These are phyloP conservation scores for Melanogrammus aeglefinus DNA, from an alignment of 2,797 vertebrate genomes.

Conservation along the genomic window DNA sequence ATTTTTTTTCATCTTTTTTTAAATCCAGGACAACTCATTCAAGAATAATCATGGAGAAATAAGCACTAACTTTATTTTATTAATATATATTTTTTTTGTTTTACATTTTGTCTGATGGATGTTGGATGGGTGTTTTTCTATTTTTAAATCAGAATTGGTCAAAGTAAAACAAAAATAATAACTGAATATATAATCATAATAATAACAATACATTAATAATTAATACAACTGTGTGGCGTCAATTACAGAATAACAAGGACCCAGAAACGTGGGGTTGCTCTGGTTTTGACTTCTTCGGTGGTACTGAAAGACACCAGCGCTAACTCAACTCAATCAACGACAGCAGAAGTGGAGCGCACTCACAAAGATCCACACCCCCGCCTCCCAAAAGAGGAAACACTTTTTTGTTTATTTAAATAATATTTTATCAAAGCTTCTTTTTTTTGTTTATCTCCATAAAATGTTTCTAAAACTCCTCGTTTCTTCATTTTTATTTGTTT, in stretches of 20 bases:
- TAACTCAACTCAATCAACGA: slow-evolving; percentile 77
- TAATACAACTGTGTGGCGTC: slow-evolving; percentile 76
- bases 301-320: slow-evolving; percentile 77
- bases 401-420: slow-evolving; percentile 79
- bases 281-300: slow-evolving; percentile 62
- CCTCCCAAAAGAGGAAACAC: slow-evolving; percentile 73
- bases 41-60: slow-evolving; percentile 78
- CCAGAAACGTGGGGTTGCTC: slow-evolving; percentile 63
- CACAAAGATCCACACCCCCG: slow-evolving; percentile 62
- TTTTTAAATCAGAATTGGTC: slow-evolving; percentile 64
- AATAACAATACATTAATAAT: slow-evolving; percentile 76
- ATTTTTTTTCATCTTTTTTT: slow-evolving; percentile 62
- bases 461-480: slow-evolving; percentile 76
- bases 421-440: slow-evolving; percentile 81
- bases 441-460: slow-evolving; percentile 74
- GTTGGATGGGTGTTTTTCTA: slow-evolving; percentile 50
- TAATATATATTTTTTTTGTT: slow-evolving; percentile 47
- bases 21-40: slow-evolving; percentile 76
- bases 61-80: slow-evolving; percentile 66
- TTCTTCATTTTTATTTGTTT: slow-evolving; percentile 55
- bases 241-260: slow-evolving; percentile 66
- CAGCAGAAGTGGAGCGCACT: slow-evolving; percentile 66
- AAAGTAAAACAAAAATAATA: slow-evolving; percentile 70
- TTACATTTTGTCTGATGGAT: slow-evolving; percentile 69
- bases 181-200: slow-evolving; percentile 68